A percentile compares a stretch with the other conserved stretches of the same genome.
phyloP scores from a whole-genome alignment of 1,140 invertebrate species.

The Brachionus paranguensis region DNA sequence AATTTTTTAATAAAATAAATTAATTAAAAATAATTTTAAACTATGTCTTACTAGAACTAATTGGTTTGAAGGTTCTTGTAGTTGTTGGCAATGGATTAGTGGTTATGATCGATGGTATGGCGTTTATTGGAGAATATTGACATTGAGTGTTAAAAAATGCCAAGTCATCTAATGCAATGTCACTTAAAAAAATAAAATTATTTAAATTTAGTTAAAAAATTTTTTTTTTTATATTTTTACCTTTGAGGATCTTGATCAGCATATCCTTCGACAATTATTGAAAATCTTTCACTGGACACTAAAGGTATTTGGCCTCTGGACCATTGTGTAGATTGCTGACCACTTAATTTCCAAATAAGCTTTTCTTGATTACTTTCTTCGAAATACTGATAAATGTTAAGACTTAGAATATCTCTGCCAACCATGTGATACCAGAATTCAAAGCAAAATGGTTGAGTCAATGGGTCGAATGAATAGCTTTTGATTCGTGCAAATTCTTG shows the following conservation, averaged over 20 bases:
- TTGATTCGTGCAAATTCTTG: conserved; percentile 56
- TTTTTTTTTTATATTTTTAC: too few relatives aligned
- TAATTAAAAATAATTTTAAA: neutral
- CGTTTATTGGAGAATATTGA: conserved; percentile 44
- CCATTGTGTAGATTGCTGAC: conserved; percentile 40
- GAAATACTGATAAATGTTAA: conserved; percentile 29
- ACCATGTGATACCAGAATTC: conserved; percentile 40
- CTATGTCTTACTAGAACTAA: conserved; percentile 21
- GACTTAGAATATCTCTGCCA: neutral
- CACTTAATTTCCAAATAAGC: conserved; percentile 15
- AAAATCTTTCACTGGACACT: neutral
- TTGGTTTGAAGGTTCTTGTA: conserved; percentile 42
- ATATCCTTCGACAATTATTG: conserved; percentile 46
- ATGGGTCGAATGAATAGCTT: conserved; percentile 50
- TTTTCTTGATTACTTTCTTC: neutral
- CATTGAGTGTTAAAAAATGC: conserved; percentile 45
- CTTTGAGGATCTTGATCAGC: conserved; percentile 41
- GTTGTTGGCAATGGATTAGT: conserved; percentile 40
- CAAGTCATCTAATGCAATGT: conserved; percentile 53
- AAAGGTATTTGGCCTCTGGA: conserved; percentile 16
- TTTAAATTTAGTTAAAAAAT: neutral
- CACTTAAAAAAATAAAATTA: conserved; percentile 38
- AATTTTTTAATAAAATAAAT: neutral
- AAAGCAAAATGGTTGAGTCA: neutral
- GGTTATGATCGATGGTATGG: conserved; percentile 43